Percentiles rank a stretch among this genome's conserved stretches.
phyloP scores from a whole-genome alignment of 2,888 invertebrate genomes.

The Aspidiotus destructor region DNA sequence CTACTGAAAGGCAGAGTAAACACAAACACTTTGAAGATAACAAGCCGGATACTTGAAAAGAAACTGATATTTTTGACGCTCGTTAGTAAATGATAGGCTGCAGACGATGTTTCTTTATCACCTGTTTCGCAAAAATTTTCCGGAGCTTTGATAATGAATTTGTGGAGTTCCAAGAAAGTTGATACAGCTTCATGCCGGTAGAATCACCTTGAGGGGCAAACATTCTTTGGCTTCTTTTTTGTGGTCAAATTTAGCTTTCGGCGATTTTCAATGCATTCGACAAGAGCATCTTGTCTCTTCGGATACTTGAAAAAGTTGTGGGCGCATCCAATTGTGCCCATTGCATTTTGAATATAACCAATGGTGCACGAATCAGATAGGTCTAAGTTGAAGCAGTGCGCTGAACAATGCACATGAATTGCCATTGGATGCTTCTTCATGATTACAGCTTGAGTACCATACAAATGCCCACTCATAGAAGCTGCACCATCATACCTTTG shows the following conservation, averaged over 20 bases:
- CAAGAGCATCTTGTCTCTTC: constrained; percentile 6
- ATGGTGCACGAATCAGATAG: constrained; percentile 1
- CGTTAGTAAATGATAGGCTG: constrained; percentile 12
- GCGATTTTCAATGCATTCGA: not conserved
- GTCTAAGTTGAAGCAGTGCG: constrained; percentile 17
- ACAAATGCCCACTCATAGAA: constrained; percentile 32
- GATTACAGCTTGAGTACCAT: constrained; percentile 28
- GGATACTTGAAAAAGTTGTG: constrained; percentile 14
- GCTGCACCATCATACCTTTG: constrained; percentile 34
- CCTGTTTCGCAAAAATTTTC: not conserved
- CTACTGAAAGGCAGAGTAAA: not conserved
- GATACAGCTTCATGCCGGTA: constrained; percentile 32
- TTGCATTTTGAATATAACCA: constrained; percentile 10
- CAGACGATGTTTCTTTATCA: constrained; percentile 12
- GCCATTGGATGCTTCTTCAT: constrained; percentile 45
- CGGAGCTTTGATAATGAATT: constrained; percentile 12
- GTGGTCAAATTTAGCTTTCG: not conserved
- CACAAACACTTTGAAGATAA: not conserved
- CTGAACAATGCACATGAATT: constrained; percentile 44
- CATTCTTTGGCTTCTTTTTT: not conserved
- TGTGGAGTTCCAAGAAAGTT: constrained; percentile 34
- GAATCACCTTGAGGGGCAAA: constrained; percentile 28
- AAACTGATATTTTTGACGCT: constrained; percentile 8
- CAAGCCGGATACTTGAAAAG: constrained; percentile 8
- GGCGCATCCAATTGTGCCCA: constrained; percentile 7